Evolutionary conservation across 2,888 invertebrate genomes (phyloP).

Genomic region (Noctua janthina): DNA sequence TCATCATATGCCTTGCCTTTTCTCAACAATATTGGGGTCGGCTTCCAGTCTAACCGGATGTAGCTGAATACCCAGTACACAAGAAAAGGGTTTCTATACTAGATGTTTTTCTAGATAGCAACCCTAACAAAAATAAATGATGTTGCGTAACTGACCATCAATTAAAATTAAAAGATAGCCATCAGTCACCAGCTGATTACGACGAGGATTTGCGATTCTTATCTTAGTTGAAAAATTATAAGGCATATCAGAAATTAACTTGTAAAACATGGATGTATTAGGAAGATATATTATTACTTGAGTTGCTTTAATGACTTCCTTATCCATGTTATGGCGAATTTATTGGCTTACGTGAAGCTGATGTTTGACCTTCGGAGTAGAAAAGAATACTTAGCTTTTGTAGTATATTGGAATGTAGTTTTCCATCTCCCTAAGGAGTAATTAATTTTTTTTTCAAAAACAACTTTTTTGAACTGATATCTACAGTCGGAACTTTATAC

Average conservation of each 20-base stretch:
- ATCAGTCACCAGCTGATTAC: constrained; percentile 43
- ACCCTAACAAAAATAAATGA: constrained; percentile 33
- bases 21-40: not conserved
- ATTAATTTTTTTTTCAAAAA: not conserved
- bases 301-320: constrained; percentile 46
- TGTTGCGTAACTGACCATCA: constrained; percentile 28
- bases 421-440: not conserved
- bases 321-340: constrained; percentile 29
- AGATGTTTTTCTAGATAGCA: not conserved
- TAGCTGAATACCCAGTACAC: too few relatives aligned
- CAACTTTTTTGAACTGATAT: not conserved
- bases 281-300: constrained; percentile 59
- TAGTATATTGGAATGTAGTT: not conserved
- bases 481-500: not conserved
- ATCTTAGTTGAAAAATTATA: constrained; percentile 62
- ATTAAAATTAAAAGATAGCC: constrained; percentile 37
- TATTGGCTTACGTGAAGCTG: constrained; percentile 14
- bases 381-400: not conserved
- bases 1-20: not conserved
- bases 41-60: too few relatives aligned
- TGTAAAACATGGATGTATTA: constrained; percentile 56
- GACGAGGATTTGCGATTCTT: constrained; percentile 40
- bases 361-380: constrained; percentile 36
- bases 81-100: not conserved
- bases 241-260: constrained; percentile 61